A percentile compares a stretch with the other conserved stretches of the same genome.
These are phyloP conservation scores for Stichodactyla mertensii DNA, from an alignment of 64 coral and sea anemone genomes.

Conservation along the genomic window DNA sequence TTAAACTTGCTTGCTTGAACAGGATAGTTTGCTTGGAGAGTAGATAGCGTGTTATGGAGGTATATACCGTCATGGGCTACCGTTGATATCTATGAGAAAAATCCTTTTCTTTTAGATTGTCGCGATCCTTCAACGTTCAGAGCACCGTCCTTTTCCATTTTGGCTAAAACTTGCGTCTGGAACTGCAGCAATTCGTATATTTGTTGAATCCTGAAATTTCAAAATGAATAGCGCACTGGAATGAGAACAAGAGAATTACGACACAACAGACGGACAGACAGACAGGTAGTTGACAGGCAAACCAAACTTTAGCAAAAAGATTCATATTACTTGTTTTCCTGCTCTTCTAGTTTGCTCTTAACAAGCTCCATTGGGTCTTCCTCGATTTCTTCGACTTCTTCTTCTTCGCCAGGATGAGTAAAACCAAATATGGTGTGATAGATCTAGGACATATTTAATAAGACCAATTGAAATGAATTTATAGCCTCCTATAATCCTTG, in stretches of 20 bases:
- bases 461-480: no score
- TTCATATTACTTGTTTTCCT: constrained; percentile 31
- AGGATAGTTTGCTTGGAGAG: no score
- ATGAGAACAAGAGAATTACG: background rate
- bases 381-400: background rate
- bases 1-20: no score
- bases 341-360: constrained; percentile 28
- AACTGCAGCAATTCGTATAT: constrained; percentile 20
- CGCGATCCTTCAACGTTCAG: background rate
- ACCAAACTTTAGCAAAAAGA: background rate
- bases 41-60: no score
- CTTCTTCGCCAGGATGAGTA: constrained; percentile 25
- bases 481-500: background rate
- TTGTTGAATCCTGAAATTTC: constrained; percentile 13
- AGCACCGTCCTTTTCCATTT: background rate
- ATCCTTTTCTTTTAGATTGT: background rate
- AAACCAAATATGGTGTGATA: constrained; percentile 44
- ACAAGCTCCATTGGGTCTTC: constrained; percentile 6
- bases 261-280: constrained; percentile 1
- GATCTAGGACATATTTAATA: constrained; percentile 2
- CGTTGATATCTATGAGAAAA: background rate
- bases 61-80: no score
- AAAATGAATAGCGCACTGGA: background rate
- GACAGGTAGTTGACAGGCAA: background rate
- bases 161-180: constrained; percentile 1